Conservation (phyloP, 2,797 vertebrate species). For the Gadopsis bispinosus region DNA sequence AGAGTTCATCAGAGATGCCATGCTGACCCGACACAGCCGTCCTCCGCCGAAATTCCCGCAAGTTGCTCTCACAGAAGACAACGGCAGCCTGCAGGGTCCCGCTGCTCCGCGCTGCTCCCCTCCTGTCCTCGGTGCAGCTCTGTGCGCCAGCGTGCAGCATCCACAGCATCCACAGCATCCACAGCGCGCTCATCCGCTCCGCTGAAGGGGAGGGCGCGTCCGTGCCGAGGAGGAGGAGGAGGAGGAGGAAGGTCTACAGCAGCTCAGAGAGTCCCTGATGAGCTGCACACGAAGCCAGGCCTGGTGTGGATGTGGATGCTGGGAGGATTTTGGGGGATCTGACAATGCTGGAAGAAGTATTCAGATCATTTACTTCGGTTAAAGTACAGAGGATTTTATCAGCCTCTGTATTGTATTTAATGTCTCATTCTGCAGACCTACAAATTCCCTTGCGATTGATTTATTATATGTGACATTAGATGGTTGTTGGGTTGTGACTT, state of each 20-base stretch:
- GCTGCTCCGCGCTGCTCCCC: conserved; percentile 33
- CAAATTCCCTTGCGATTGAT: background rate
- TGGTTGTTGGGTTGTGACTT: background rate
- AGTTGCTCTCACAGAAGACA: background rate
- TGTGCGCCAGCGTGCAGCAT: conserved; percentile 39
- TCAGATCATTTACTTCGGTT: background rate
- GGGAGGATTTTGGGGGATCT: too few species aligned
- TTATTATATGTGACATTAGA: background rate
- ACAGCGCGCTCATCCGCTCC: conserved; percentile 51
- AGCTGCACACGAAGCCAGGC: background rate
- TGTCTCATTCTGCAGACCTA: background rate
- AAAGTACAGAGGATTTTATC: too few species aligned
- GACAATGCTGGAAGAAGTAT: too few species aligned
- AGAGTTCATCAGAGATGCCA: conserved; percentile 77
- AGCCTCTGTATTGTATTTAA: background rate
- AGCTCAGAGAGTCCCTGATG: conserved; percentile 20
- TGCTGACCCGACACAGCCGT: conserved; percentile 60
- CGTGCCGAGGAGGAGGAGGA: conserved; percentile 17
- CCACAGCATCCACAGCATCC: conserved; percentile 34
- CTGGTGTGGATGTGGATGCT: background rate
- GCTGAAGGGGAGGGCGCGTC: conserved; percentile 61
- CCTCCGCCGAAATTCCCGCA: conserved; percentile 34
- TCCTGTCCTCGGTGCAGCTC: conserved; percentile 49
- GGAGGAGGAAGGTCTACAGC: conserved; percentile 28
- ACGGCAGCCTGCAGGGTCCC: conserved; percentile 9